A percentile compares a stretch with the other conserved stretches of the same genome.
Conservation (phyloP, 2,113 vertebrate species). For the cattle (Bos taurus) region ARS-UCD2.0 NC_037338.1:76931001-76931500, state of each 20-base stretch:
- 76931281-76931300: neutral
- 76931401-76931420: neutral
- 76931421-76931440: neutral
- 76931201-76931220: neutral
- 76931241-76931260: neutral
- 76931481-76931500: neutral
- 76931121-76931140: neutral
- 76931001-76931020: neutral
- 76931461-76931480: neutral
- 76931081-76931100: neutral
- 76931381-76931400: neutral
- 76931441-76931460: neutral
- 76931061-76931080: neutral
- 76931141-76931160: neutral
- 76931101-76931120: accelerated
- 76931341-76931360: neutral
- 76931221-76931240: neutral
- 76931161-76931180: neutral
- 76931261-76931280: neutral
- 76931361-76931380: neutral
- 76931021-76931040: neutral
- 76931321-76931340: neutral
- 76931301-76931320: neutral
- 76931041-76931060: neutral
- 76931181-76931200: neutral